Evolutionary conservation across 2,797 vertebrate species (phyloP).

Genomic region (Uromys caudimaculatus): DNA sequence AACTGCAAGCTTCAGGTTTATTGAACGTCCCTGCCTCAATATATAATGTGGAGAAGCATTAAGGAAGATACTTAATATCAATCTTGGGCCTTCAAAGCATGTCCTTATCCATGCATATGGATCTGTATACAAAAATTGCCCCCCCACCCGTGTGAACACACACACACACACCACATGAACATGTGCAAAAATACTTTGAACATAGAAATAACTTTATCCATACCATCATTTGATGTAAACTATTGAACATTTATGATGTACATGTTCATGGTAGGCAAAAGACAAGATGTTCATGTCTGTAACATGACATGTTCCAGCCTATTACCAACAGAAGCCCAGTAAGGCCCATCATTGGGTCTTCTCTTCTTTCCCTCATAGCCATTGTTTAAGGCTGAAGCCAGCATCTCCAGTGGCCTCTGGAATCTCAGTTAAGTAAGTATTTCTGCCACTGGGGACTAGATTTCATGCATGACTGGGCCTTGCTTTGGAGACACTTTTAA

Average conservation of each 20-base stretch:
- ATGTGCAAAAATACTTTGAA: neutral
- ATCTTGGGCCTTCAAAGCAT: neutral
- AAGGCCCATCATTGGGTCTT: fast-evolving
- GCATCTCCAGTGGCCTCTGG: neutral
- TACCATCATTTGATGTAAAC: neutral
- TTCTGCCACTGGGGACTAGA: neutral
- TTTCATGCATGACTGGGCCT: neutral
- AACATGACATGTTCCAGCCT: fast-evolving
- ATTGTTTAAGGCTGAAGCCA: neutral
- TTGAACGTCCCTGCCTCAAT: neutral
- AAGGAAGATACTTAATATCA: neutral
- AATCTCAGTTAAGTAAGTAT: fast-evolving
- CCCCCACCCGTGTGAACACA: neutral
- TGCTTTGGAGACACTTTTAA: neutral
- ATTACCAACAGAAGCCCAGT: neutral
- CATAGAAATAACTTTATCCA: neutral
- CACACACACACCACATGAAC: neutral
- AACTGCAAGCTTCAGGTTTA: neutral
- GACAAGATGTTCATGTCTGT: neutral
- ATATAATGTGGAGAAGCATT: neutral
- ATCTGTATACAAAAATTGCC: neutral
- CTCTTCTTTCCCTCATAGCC: neutral
- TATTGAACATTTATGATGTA: neutral
- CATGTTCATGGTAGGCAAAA: neutral
- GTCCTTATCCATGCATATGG: too few relatives aligned